Conservation (phyloP, 2,797 vertebrate genomes). For the Oryzias dopingdopingensis region DNA sequence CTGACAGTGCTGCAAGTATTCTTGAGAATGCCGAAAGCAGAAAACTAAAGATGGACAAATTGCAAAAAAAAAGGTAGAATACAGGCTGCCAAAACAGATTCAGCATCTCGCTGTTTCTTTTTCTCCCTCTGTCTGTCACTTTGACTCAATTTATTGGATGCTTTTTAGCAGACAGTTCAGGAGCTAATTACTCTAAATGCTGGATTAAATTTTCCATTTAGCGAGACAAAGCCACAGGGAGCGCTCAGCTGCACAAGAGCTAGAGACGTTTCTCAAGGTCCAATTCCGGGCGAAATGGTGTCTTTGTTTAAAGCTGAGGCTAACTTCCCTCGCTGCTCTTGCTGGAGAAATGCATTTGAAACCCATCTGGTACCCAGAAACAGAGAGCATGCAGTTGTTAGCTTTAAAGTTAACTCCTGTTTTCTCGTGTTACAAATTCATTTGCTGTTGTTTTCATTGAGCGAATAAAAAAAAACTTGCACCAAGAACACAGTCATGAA, state of each 20-base stretch:
- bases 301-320: constrained; percentile 10
- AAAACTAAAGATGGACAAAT: neutral
- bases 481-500: too few species aligned
- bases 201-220: constrained; percentile 63
- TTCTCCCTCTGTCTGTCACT: constrained; percentile 5
- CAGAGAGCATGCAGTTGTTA: too few species aligned
- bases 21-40: too few species aligned
- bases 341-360: neutral
- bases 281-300: constrained; percentile 6
- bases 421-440: too few species aligned
- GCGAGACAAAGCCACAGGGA: constrained; percentile 49
- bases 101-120: constrained; percentile 9
- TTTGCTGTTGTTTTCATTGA: too few species aligned
- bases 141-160: constrained; percentile 19
- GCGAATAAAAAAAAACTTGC: too few species aligned
- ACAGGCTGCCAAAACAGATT: constrained; percentile 1
- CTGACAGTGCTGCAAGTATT: too few species aligned
- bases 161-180: constrained; percentile 49
- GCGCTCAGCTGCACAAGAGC: constrained; percentile 43
- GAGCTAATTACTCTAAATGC: constrained; percentile 55
- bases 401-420: too few species aligned
- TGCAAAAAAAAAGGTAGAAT: neutral
- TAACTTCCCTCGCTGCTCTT: neutral
- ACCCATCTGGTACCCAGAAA: too few species aligned
- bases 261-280: constrained; percentile 43